phyloP scores from a whole-genome alignment of 1,140 invertebrate species.

The Gonatopus flavifemur region DNA sequence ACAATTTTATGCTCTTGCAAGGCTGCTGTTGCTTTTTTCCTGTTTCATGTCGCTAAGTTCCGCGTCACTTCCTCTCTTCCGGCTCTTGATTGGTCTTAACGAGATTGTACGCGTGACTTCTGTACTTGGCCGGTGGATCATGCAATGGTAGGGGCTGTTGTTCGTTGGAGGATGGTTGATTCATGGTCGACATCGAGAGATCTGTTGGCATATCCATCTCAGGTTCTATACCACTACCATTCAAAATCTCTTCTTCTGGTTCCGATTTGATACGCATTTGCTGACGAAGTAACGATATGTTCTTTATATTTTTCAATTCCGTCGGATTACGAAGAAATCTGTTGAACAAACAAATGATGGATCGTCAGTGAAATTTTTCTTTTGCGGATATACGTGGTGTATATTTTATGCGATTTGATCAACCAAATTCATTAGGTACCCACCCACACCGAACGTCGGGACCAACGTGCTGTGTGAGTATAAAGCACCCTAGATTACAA shows the following conservation, averaged over 20 bases:
- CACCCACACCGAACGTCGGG: too few relatives aligned
- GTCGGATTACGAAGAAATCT: constrained; percentile 87
- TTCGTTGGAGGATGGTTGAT: constrained; percentile 40
- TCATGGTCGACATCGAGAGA: constrained; percentile 64
- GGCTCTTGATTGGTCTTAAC: constrained; percentile 53
- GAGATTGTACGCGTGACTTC: constrained; percentile 56
- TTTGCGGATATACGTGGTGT: too few relatives aligned
- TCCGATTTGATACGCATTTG: constrained; percentile 75
- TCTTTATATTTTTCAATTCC: constrained; percentile 90
- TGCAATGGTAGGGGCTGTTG: constrained; percentile 48
- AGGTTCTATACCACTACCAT: constrained; percentile 49
- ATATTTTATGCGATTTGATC: too few relatives aligned
- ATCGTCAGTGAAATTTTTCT: not conserved
- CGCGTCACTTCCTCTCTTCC: constrained; percentile 57
- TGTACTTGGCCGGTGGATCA: constrained; percentile 55
- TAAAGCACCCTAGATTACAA: too few relatives aligned
- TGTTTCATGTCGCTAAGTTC: constrained; percentile 44
- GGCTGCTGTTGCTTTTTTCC: too few relatives aligned
- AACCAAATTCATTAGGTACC: too few relatives aligned
- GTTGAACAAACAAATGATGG: too few relatives aligned
- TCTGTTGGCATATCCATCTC: constrained; percentile 69
- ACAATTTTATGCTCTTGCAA: too few relatives aligned
- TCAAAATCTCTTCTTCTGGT: constrained; percentile 56
- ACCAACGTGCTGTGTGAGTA: too few relatives aligned
- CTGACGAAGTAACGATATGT: constrained; percentile 85